Evolutionary conservation across 53 echinoderm and acorn worm species (phyloP).

Genomic region (Arbacia lixula): DNA sequence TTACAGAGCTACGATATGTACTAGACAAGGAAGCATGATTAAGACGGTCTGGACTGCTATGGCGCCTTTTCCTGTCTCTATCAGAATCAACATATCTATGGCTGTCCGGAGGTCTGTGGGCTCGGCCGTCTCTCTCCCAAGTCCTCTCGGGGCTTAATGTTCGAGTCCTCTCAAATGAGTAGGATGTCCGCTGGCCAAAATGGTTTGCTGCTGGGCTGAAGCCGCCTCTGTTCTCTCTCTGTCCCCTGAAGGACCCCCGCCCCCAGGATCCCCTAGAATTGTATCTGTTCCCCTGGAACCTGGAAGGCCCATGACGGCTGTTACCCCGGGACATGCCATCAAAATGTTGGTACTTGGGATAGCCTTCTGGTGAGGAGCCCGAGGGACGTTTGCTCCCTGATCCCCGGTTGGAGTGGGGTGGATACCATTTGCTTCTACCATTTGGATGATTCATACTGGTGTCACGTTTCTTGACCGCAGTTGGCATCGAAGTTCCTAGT

Average conservation of each 20-base stretch:
- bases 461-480: background rate
- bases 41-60: too few species aligned
- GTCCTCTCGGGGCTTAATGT: too few species aligned
- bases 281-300: background rate
- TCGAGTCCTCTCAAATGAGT: too few species aligned
- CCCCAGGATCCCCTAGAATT: too few species aligned
- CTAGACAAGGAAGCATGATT: too few species aligned
- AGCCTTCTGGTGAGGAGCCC: background rate
- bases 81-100: too few species aligned
- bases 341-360: slow-evolving; percentile 7
- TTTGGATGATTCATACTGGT: slow-evolving; percentile 29
- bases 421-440: background rate
- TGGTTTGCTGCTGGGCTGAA: too few species aligned
- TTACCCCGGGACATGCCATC: background rate
- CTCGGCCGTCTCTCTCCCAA: too few species aligned
- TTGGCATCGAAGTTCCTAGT: slow-evolving; percentile 27
- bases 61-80: too few species aligned
- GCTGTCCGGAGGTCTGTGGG: too few species aligned
- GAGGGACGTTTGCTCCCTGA: background rate
- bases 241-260: background rate
- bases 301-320: background rate
- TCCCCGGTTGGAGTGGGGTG: background rate
- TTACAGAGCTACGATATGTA: too few species aligned
- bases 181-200: background rate
- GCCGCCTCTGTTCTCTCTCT: background rate